phyloP scores from a whole-genome alignment of 2,113 vertebrate species.

The Pollachius pollachius region DNA sequence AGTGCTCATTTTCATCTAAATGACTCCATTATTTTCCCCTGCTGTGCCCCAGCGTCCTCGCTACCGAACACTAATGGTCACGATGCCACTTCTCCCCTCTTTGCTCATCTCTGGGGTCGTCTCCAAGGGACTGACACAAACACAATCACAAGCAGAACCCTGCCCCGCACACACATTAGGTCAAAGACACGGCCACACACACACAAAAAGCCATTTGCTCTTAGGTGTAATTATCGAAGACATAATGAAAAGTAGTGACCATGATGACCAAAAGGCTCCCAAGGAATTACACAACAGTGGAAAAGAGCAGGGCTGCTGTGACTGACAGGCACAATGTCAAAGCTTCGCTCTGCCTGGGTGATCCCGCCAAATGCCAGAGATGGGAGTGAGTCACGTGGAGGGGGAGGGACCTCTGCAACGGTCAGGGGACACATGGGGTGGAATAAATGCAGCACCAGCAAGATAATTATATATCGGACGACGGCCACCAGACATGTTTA shows the following conservation, averaged over 20 bases:
- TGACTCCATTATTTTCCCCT: slow-evolving; percentile 76
- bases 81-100: slow-evolving; percentile 63
- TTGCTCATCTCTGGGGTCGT: slow-evolving; percentile 47
- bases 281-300: slow-evolving; percentile 46
- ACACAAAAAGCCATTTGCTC: too few relatives aligned
- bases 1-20: slow-evolving; percentile 84
- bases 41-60: slow-evolving; percentile 67
- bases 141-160: slow-evolving; percentile 12
- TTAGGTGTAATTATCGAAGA: too few relatives aligned
- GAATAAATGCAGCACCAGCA: slow-evolving; percentile 58
- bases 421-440: slow-evolving; percentile 65
- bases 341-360: slow-evolving; percentile 73
- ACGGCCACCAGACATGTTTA: too few relatives aligned
- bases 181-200: too few relatives aligned
- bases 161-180: slow-evolving; percentile 2
- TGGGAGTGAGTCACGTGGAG: slow-evolving; percentile 70
- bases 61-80: slow-evolving; percentile 68
- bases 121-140: too few relatives aligned
- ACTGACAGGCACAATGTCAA: slow-evolving; percentile 76
- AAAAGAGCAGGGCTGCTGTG: slow-evolving; percentile 61
- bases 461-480: slow-evolving; percentile 10
- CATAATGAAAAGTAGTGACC: slow-evolving; percentile 21
- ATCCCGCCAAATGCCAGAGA: slow-evolving; percentile 67
- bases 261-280: slow-evolving; percentile 45
- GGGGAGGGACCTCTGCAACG: slow-evolving; percentile 67